These are phyloP conservation scores for Otus sunia DNA, from an alignment of 2,113 vertebrate genomes.

Conservation along the genomic window DNA sequence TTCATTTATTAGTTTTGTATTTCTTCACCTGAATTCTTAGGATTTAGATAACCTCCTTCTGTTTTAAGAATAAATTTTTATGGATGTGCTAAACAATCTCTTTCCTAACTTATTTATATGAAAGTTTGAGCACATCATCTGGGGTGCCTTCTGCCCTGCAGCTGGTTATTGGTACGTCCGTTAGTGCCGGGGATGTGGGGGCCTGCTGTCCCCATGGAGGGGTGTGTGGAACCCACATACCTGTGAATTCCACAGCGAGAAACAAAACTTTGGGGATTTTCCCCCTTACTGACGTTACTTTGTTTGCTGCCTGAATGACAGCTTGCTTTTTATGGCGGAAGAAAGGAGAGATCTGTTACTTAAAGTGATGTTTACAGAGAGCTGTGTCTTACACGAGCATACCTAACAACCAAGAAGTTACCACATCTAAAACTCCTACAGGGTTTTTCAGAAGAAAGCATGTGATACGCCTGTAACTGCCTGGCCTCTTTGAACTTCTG, in stretches of 20 bases:
- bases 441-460: neutral
- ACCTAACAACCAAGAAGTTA: neutral
- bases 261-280: neutral
- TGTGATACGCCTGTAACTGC: neutral
- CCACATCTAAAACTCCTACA: neutral
- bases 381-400: neutral
- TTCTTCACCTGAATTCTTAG: neutral
- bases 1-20: neutral
- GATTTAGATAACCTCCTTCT: neutral
- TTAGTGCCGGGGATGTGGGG: neutral
- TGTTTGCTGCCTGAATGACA: neutral
- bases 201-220: neutral
- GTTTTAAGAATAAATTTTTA: neutral
- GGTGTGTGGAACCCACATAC: neutral
- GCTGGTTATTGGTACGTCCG: neutral
- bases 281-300: neutral
- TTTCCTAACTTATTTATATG: neutral
- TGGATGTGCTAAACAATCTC: neutral
- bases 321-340: neutral
- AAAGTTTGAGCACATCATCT: neutral
- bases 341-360: neutral
- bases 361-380: neutral
- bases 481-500: neutral
- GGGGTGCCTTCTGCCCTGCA: neutral
- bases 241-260: neutral